Percentiles rank a stretch among this genome's conserved stretches.
These are phyloP conservation scores for Athalia rosae DNA, from an alignment of 2,888 invertebrate genomes.

Conservation along the genomic window DNA sequence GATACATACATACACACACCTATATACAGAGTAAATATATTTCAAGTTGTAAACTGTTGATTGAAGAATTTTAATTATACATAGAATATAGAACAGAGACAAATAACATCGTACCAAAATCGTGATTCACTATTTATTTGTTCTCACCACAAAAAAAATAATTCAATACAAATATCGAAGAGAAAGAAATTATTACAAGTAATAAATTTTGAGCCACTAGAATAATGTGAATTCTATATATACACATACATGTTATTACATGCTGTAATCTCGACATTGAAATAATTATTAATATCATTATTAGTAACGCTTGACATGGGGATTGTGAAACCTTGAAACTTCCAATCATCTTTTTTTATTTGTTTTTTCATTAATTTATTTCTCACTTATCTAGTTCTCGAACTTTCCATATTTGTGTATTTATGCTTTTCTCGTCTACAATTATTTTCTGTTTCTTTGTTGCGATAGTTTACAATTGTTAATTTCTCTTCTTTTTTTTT, in stretches of 20 bases:
- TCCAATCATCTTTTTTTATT: neutral
- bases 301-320: neutral
- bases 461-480: neutral
- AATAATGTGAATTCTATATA: too few species aligned
- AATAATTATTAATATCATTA: neutral
- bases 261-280: neutral
- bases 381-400: constrained; percentile 13
- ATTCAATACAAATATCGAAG: too few species aligned
- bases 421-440: neutral
- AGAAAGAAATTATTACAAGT: too few species aligned
- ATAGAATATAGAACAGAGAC: too few species aligned
- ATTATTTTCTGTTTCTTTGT: neutral
- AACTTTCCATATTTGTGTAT: neutral
- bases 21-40: too few species aligned
- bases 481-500: neutral
- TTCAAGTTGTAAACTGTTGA: too few species aligned
- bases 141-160: too few species aligned
- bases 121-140: too few species aligned
- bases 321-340: constrained; percentile 31
- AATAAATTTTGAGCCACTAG: too few species aligned
- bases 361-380: neutral
- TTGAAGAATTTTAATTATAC: too few species aligned
- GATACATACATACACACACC: neutral
- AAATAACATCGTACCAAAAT: too few species aligned
- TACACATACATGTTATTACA: neutral